A percentile compares a stretch with the other conserved stretches of the same genome.
phyloP scores from a whole-genome alignment of 2,888 invertebrate species.

The Anthophora plumipes region DNA sequence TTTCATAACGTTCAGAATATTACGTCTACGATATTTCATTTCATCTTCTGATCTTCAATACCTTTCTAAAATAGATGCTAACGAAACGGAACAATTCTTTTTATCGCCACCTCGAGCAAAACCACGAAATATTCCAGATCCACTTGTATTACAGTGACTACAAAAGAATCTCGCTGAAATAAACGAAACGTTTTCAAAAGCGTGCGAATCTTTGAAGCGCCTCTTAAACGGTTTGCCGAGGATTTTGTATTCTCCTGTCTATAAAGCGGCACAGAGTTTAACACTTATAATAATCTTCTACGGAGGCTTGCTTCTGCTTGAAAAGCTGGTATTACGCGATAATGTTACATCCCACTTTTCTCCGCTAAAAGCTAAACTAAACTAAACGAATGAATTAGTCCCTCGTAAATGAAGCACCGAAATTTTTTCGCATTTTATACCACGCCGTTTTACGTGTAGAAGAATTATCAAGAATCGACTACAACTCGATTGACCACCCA shows the following conservation, averaged over 20 bases:
- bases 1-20: slow-evolving; percentile 15
- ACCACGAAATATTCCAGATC: neutral
- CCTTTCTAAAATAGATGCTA: too few relatives aligned
- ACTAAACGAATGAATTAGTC: neutral
- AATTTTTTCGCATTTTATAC: neutral
- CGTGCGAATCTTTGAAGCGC: neutral
- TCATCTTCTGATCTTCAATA: neutral
- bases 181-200: slow-evolving; percentile 23
- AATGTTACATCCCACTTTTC: neutral
- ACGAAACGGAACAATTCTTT: neutral
- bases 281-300: slow-evolving; percentile 39
- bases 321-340: neutral
- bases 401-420: neutral
- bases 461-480: too few relatives aligned
- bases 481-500: too few relatives aligned
- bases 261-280: slow-evolving; percentile 13
- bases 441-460: too few relatives aligned
- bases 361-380: neutral
- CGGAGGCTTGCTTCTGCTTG: neutral
- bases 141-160: neutral
- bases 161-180: slow-evolving; percentile 1
- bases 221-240: slow-evolving; percentile 12
- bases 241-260: slow-evolving; percentile 10
- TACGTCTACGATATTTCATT: neutral
- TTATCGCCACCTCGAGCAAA: neutral